phyloP scores from a whole-genome alignment of 2,888 invertebrate species.

The Thymelicus lineola region DNA sequence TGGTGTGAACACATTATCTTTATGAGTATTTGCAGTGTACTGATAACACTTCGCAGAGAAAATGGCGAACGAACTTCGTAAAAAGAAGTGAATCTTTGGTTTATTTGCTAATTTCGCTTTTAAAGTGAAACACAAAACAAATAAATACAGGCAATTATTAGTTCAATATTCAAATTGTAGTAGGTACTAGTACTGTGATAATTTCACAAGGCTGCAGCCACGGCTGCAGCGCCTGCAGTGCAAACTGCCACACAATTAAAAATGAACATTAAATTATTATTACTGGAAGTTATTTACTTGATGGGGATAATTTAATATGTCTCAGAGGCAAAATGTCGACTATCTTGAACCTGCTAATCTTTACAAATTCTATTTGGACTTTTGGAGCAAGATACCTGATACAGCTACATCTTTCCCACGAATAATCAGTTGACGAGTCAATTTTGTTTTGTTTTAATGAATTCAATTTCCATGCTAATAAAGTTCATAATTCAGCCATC shows the following conservation, averaged over 20 bases:
- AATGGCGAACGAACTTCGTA: background rate
- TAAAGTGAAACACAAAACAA: no score
- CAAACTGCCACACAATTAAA: no score
- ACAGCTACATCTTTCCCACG: background rate
- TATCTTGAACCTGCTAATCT: background rate
- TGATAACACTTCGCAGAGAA: conserved; percentile 16
- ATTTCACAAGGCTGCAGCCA: no score
- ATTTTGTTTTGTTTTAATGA: background rate
- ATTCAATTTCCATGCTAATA: background rate
- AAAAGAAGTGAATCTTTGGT: background rate
- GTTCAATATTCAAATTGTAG: no score
- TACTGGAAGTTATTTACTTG: no score
- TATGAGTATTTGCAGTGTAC: background rate
- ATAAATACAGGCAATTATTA: no score
- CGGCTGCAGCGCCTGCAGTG: no score
- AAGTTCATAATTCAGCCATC: background rate
- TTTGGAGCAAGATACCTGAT: background rate
- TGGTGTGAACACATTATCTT: conserved; percentile 24
- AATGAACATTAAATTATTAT: no score
- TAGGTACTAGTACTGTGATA: no score
- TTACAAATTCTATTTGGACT: background rate
- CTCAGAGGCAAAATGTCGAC: no score
- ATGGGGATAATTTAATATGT: no score
- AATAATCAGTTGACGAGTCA: background rate
- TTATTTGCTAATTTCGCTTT: no score